Evolutionary conservation across 1,140 invertebrate species (phyloP).

Genomic region (Drosophila burlai): DNA sequence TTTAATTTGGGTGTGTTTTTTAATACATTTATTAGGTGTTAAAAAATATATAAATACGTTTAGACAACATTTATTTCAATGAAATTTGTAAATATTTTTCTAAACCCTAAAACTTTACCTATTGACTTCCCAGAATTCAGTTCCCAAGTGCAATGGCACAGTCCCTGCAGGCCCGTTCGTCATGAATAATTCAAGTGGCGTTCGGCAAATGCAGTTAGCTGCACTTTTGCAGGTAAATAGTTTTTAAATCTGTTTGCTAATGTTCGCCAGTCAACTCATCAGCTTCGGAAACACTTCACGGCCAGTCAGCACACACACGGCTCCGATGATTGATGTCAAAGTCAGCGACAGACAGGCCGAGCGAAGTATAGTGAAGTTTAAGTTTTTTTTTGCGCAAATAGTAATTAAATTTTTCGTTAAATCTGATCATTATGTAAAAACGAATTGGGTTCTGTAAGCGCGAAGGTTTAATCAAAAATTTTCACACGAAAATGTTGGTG

Average conservation of each 20-base stretch:
- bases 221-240: conserved; percentile 45
- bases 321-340: conserved; percentile 52
- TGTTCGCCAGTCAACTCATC: conserved; percentile 37
- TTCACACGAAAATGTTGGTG: conserved; percentile 49
- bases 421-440: conserved; percentile 50
- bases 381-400: conserved; percentile 5
- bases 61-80: too few species aligned
- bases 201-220: conserved; percentile 49
- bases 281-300: conserved; percentile 44
- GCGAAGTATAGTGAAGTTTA: conserved; percentile 3
- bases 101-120: not conserved
- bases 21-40: too few species aligned
- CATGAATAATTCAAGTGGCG: conserved; percentile 35
- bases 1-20: too few species aligned
- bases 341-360: conserved; percentile 22
- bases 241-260: conserved; percentile 44
- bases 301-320: conserved; percentile 24
- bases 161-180: conserved; percentile 8
- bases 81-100: not conserved
- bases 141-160: conserved; percentile 13
- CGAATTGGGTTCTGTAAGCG: conserved; percentile 35
- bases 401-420: conserved; percentile 48
- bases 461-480: conserved; percentile 61
- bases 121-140: not conserved
- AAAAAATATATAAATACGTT: too few species aligned